Base-by-base conservation (phyloP, 2,113 vertebrate species). In the Gasterosteus nipponicus region DNA sequence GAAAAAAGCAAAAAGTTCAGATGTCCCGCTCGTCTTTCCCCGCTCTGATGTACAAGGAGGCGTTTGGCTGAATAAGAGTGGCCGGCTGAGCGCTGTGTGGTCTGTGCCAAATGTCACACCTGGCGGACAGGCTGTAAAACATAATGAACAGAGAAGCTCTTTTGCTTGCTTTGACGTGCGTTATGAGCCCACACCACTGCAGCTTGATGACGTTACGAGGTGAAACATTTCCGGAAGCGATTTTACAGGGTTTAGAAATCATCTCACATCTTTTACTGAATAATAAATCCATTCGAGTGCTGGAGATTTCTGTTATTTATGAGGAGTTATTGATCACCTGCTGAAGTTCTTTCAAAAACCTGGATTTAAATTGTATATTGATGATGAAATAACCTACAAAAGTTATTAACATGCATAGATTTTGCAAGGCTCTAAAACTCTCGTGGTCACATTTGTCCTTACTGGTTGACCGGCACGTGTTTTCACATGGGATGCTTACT, bases 1-100 rank as follows among this genome's bases (percentile, higher is more conserved):
- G 42, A 56, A 68, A 69, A 80, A 65, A 33, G 26, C 35, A 67
- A 69, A 51, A 38, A 44, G 9, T 5, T 29, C 6, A 42, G 16
- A 10, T 22, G 41, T 35, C n/a, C 8, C 51, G 33, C 39, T 49
- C 7, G 18, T 31, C 16, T 51, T n/a, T 76, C 10, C 31, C 39
- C 18, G 15, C 73, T 10, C 5, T 0, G 29, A 19, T 44, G 19
- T 35, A 35, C 19, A 56, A 6, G 39, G 44, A 53, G 51, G 5
- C 33, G 22, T 26, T 26, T 26, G 22, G 22, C 22, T 26, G 22
- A 26, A 26, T 26, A 26, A 11, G 3, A 22, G 11, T n/a, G 53
- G 16, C 29, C 8, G 3, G 4, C 22, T 9, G 26, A 46, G 22
- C 9, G 5, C 42, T 10, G 14, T 14, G 10, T 42, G 15, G 3